Conservation (phyloP, 2,797 vertebrate species). For the Parauchenoglanis ngamensis region DNA sequence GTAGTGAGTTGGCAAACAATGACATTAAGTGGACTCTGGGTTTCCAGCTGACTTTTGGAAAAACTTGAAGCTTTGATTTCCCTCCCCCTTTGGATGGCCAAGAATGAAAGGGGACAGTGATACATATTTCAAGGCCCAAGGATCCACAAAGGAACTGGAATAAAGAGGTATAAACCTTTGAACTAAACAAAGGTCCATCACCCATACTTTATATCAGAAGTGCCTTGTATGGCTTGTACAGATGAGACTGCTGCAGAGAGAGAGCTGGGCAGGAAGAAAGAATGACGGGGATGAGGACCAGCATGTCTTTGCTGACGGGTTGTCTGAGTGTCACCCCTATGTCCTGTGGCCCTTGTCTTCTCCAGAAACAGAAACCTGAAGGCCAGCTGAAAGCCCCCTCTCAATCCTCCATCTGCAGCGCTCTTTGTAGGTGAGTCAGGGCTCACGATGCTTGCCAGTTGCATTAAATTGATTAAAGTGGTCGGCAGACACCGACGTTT, state of each 20-base stretch:
- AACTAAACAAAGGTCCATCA: slow-evolving; percentile 98
- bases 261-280: slow-evolving; percentile 60
- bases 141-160: slow-evolving; percentile 97
- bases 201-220: slow-evolving; percentile 84
- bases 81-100: slow-evolving; percentile 81
- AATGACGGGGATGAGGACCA: slow-evolving; percentile 60
- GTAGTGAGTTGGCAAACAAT: slow-evolving; percentile 77
- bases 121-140: slow-evolving; percentile 98
- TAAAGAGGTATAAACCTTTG: slow-evolving; percentile 98
- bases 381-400: slow-evolving; percentile 79
- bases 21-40: slow-evolving; percentile 76
- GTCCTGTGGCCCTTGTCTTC: slow-evolving; percentile 69
- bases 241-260: slow-evolving; percentile 66
- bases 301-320: slow-evolving; percentile 73
- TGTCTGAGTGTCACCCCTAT: slow-evolving; percentile 75
- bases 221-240: slow-evolving; percentile 83
- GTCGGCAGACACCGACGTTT: slow-evolving; percentile 78
- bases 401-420: slow-evolving; percentile 78
- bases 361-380: slow-evolving; percentile 53
- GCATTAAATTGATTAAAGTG: slow-evolving; percentile 99
- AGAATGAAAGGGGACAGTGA: slow-evolving; percentile 97
- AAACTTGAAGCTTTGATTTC: slow-evolving; percentile 91
- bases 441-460: slow-evolving; percentile 79
- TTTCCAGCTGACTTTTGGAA: slow-evolving; percentile 89
- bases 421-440: slow-evolving; percentile 87